Evolutionary conservation across 30 jellyfish, hydroid and myxozoan species (phyloP), one percentile per base, ranked within the genome.

Genomic region (Aurelia sp.): DNA sequence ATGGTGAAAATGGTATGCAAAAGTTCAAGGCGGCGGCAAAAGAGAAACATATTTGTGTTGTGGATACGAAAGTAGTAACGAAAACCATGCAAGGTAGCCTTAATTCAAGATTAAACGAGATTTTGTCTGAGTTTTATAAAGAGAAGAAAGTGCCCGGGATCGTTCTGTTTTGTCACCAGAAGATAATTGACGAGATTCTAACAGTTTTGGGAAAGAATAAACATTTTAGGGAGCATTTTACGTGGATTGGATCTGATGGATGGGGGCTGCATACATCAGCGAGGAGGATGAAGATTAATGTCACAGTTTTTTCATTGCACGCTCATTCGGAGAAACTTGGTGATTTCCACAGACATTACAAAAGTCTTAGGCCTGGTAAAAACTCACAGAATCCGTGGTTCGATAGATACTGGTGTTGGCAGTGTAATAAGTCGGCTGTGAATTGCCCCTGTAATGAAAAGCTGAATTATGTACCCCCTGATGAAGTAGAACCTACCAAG

Each of bases 1-100:
- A 92, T 60, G 98, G 98, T 15, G 94, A 75, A 47, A 67, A 75
- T 61, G 98, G 98, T 27, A 86, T 66, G 90, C 87, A 87, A 11
- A 92, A 91, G 30, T 79, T 75, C 63, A 55, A 68, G 35, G 24
- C 10, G 8, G 90, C 62, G 5, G 91, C 95, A 3, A 50, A 74
- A 47, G 48, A 67, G 16, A 58, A 47, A 13, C 65, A 74, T 9
- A 55, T 88, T n/a, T 86, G 98, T 63, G 76, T 92, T 22, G 96
- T 81, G 0, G 97, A 86, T 41, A 65, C 74, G 40, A 72, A 66
- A 55, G 68, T 72, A 21, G 79, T 92, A 12, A 53, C 71, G n/a
- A 88, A 86, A 3, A 76, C 67, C 3, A 50, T 78, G 27, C 51
- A 66, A 44, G 55, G 55, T 44, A 44, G 55, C 15, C 76, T 65